Evolutionary conservation across 2,797 vertebrate genomes (phyloP).

Genomic region (Margarornis squamiger): DNA sequence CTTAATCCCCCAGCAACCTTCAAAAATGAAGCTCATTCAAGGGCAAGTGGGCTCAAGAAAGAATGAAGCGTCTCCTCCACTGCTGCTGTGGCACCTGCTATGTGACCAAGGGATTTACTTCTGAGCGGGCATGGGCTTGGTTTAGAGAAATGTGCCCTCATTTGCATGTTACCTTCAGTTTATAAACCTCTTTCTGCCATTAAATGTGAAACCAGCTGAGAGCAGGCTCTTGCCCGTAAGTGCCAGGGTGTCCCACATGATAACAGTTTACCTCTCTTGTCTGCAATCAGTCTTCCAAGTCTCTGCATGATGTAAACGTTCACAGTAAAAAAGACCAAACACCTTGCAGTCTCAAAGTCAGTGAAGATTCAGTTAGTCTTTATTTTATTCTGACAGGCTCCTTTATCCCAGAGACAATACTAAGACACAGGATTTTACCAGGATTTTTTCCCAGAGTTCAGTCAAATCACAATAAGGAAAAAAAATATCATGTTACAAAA

Average conservation of each 20-base stretch:
- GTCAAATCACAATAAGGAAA: not conserved
- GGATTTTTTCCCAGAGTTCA: not conserved
- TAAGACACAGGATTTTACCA: not conserved
- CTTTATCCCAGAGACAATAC: constrained; percentile 40
- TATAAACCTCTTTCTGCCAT: not conserved
- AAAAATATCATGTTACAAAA: not conserved
- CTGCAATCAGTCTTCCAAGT: constrained; percentile 19
- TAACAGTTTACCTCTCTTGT: not conserved
- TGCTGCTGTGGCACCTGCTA: not conserved
- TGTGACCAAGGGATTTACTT: not conserved
- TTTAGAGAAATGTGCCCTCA: not conserved
- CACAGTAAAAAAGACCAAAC: constrained; percentile 1
- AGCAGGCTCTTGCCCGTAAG: not conserved
- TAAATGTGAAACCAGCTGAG: not conserved
- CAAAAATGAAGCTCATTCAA: not conserved
- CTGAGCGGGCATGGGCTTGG: accelerated
- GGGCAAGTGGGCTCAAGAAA: not conserved
- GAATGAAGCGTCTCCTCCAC: not conserved
- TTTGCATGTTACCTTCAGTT: not conserved
- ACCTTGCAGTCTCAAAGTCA: constrained; percentile 26
- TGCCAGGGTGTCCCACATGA: not conserved
- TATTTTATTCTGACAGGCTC: constrained; percentile 43
- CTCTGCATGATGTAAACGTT: not conserved
- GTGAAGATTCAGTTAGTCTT: constrained; percentile 35
- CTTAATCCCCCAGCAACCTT: not conserved